Evolutionary conservation across 2,797 vertebrate genomes (phyloP).

Genomic region (Esox lucius): DNA sequence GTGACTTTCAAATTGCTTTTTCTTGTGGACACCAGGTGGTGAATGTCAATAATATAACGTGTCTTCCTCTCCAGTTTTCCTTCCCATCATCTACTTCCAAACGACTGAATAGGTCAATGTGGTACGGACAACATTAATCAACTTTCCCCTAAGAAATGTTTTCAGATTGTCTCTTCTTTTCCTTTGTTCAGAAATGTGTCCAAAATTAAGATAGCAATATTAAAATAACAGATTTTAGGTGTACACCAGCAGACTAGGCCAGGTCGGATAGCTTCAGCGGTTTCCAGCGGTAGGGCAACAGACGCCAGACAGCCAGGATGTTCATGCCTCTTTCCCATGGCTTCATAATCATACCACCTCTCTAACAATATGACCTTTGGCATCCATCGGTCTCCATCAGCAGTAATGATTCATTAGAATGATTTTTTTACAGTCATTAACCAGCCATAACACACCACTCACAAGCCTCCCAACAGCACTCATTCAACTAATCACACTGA

Average conservation of each 20-base stretch:
- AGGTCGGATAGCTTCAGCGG: constrained; percentile 66
- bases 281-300: constrained; percentile 50
- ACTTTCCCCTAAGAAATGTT: no score
- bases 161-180: neutral
- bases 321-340: constrained; percentile 55
- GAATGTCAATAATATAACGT: neutral
- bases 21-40: neutral
- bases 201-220: no score
- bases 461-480: constrained; percentile 14
- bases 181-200: neutral
- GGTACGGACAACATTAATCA: neutral
- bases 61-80: neutral
- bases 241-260: constrained; percentile 10
- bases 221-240: no score
- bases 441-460: constrained; percentile 28
- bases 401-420: constrained; percentile 61
- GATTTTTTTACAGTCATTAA: constrained; percentile 61
- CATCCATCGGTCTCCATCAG: constrained; percentile 31
- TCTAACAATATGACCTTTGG: constrained; percentile 55
- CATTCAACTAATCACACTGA: constrained; percentile 23
- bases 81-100: neutral
- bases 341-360: constrained; percentile 56
- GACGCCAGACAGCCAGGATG: constrained; percentile 48
- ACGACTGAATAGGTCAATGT: neutral
- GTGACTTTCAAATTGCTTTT: neutral